Evolutionary conservation across 2,888 invertebrate species (phyloP).

Genomic region (Hirtodrosophila trivittata): DNA sequence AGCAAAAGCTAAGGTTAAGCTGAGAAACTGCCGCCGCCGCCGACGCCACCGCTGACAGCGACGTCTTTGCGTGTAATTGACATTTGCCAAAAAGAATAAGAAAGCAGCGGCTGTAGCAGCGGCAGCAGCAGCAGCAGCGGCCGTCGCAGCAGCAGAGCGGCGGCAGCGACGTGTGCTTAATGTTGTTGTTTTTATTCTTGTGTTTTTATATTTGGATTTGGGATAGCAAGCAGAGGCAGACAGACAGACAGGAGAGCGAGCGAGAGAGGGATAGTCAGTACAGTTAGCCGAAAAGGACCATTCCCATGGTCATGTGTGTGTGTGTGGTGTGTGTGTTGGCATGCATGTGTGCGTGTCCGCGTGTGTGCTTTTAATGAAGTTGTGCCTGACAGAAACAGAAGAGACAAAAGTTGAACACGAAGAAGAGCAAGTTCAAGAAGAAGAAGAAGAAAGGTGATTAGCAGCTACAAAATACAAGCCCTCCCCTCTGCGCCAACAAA

Average conservation of each 20-base stretch:
- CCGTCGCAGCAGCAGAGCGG: constrained; percentile 12
- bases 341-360: constrained; percentile 13
- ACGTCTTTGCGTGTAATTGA: constrained; percentile 54
- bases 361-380: constrained; percentile 45
- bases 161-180: constrained; percentile 20
- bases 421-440: constrained; percentile 15
- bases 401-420: neutral
- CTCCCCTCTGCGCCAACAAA: too few relatives aligned
- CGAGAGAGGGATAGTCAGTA: constrained; percentile 16
- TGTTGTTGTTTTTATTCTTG: constrained; percentile 20
- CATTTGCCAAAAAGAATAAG: constrained; percentile 50
- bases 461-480: too few relatives aligned
- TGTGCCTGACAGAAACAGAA: constrained; percentile 34
- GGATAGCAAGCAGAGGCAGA: constrained; percentile 2
- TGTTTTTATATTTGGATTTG: constrained; percentile 15
- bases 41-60: constrained; percentile 15
- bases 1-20: constrained; percentile 13
- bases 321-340: neutral
- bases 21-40: constrained; percentile 6
- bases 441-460: constrained; percentile 43
- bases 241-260: constrained; percentile 1
- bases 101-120: constrained; percentile 21
- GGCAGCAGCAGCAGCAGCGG: constrained; percentile 3
- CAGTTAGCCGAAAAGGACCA: constrained; percentile 54
- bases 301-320: constrained; percentile 2